Base-by-base conservation (phyloP, 2,888 invertebrate genomes). In the Hoplodrina ambigua region DNA sequence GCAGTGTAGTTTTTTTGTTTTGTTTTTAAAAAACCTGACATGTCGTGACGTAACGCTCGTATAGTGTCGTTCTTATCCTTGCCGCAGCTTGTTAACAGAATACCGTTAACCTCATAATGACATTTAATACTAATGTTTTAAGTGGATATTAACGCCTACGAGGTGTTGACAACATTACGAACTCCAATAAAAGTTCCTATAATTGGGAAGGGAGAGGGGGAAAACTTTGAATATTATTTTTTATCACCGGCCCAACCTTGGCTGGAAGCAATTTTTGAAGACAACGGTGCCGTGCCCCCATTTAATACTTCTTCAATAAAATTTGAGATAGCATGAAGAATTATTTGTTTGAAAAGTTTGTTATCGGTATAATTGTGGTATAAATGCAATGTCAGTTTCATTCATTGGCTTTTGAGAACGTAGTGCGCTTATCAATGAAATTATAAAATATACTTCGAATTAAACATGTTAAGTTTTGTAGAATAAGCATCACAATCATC, bases 161-260 rank as follows among this genome's bases (percentile, higher is more conserved):
- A 75, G 62, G 79, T 79, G 79, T 72, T 80, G 79, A 79, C 77
- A 79, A 57, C 55, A 57, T 79, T 72, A 59, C 25, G 44, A 79
- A 80, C 77, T 79, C 79, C 54, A 80, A 80, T 79, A 79, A 79
- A 79, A 79, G 79, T 79, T 76, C 46, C 20, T 57, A 69, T 80
- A 76, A 76, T 76, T 79, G 77, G 57, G 80, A 79, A 46, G 30
- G 58, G 41, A 63, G 79, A 56, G 62, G 67, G 62, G 46, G 11
- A 46, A 70, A 78, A 78, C 57, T 78, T 78, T 76, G 80, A 65
- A 78, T 78, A 78, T 78, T 59, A 78, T 80, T 78, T 78, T 78
- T 78, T 78, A 78, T 78, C 67, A 59, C 78, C 76, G 58, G 30
- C 71, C 67, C 68, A 72, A 76, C 76, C 70, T 80, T 79, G 75